A percentile compares a stretch with the other conserved stretches of the same genome.
Evolutionary conservation across 2,113 vertebrate species (phyloP).

Genomic region (Lethenteron reissneri): DNA sequence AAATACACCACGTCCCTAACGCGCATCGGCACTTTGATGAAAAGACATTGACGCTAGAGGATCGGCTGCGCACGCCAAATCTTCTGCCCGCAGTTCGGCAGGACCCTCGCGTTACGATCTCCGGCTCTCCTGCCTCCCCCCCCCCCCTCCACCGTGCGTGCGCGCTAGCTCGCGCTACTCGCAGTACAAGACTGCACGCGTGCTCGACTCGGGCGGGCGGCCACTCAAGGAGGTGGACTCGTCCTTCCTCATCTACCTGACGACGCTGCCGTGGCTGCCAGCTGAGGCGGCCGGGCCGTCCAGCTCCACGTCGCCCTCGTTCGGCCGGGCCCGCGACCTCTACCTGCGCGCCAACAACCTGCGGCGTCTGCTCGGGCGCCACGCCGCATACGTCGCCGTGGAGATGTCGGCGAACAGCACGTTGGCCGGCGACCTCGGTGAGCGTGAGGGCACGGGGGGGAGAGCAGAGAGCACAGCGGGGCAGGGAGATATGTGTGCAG

Average conservation of each 20-base stretch:
- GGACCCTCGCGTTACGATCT: too few relatives aligned
- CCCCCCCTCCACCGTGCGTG: background rate
- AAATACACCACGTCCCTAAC: too few relatives aligned
- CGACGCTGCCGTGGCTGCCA: slow-evolving; percentile 27
- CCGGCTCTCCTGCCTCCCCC: too few relatives aligned
- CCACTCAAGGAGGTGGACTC: slow-evolving; percentile 18
- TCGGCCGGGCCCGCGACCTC: slow-evolving; percentile 18
- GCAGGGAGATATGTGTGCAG: too few relatives aligned
- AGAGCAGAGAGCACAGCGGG: too few relatives aligned
- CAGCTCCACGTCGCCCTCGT: slow-evolving; percentile 11
- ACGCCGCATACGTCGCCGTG: slow-evolving; percentile 23
- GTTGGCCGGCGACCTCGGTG: too few relatives aligned
- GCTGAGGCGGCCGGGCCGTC: slow-evolving; percentile 11
- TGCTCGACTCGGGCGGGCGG: slow-evolving; percentile 19
- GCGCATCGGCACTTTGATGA: too few relatives aligned
- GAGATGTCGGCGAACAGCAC: background rate
- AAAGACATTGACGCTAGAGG: too few relatives aligned
- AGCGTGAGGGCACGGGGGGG: too few relatives aligned
- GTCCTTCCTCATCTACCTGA: slow-evolving; percentile 24
- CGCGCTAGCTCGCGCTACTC: slow-evolving; percentile 25
- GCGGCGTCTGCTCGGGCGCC: slow-evolving; percentile 21
- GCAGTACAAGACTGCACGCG: slow-evolving; percentile 25
- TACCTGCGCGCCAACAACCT: slow-evolving; percentile 23
- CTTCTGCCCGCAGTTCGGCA: too few relatives aligned
- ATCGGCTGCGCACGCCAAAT: too few relatives aligned